These are phyloP conservation scores for Leucophora obtusa DNA, from an alignment of 2,888 invertebrate species.

Conservation along the genomic window DNA sequence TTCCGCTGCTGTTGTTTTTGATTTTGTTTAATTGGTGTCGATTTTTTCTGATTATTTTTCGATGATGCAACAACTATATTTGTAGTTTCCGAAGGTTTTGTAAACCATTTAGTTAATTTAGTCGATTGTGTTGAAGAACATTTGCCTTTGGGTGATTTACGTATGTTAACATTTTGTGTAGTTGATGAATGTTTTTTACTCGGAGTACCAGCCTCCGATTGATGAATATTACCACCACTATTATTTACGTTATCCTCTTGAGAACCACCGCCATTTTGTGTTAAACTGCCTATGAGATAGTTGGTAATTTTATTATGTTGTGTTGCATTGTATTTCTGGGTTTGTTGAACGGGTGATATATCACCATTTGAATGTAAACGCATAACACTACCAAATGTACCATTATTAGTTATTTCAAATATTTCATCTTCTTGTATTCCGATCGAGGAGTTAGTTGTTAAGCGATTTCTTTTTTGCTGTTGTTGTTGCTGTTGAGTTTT, in stretches of 20 bases:
- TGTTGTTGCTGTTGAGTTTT: conserved; percentile 55
- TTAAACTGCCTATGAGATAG: conserved; percentile 71
- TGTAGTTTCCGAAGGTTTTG: conserved; percentile 60
- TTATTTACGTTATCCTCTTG: conserved; percentile 46
- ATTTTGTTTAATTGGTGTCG: conserved; percentile 27
- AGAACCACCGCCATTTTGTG: conserved; percentile 50
- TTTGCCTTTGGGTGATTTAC: conserved; percentile 76
- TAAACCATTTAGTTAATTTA: conserved; percentile 75
- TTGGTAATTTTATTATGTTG: conserved; percentile 76
- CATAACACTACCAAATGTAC: conserved; percentile 74
- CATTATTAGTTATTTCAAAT: conserved; percentile 76
- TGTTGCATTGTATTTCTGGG: conserved; percentile 52
- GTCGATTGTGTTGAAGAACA: conserved; percentile 71
- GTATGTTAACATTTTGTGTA: conserved; percentile 58
- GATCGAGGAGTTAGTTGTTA: conserved; percentile 6
- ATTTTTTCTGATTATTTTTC: conserved; percentile 27
- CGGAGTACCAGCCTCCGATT: conserved; percentile 62
- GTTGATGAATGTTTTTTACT: conserved; percentile 48
- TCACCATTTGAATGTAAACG: conserved; percentile 74
- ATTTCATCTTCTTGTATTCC: conserved; percentile 72
- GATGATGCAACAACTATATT: neutral
- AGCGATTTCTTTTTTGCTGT: conserved; percentile 46
- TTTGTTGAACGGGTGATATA: conserved; percentile 71
- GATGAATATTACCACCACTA: conserved; percentile 28
- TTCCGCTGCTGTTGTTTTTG: neutral